Base-by-base conservation (phyloP, 2,113 vertebrate species). In the Pao palembangensis region DNA sequence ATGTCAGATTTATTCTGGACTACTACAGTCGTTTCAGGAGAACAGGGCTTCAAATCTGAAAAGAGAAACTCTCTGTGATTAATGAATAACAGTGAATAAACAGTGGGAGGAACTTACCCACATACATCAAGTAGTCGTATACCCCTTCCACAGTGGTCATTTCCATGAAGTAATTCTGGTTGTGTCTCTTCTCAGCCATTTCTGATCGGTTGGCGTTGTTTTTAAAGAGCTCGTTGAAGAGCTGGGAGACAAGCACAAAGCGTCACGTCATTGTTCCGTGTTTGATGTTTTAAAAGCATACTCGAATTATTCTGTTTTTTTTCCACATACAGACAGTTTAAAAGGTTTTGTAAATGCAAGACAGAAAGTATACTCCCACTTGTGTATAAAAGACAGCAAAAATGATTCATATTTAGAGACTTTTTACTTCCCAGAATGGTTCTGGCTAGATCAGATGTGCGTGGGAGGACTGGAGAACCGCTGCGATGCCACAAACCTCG, bases 141-240 rank as follows among this genome's bases (percentile, higher is more conserved):
- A 96, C 87, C 42, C 96, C 96, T 64, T 98, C 95, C 19, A 99
- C 87, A 2, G 89, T 91, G 84, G 96, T 92, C 91, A 96, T 89
- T 69, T 99, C 93, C 93, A 99, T 92, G 87, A 99, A 98, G 77
- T 95, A 98, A 84, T 98, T 99, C 82, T 95, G 95, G 79, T 96
- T 98, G 81, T 96, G 92, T 62, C 89, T 92, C 71, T 96, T 93
- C 79, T 99, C 96, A 20, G 86, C 82, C 62, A 88, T 88, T 65
- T 99, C 96, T 41, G 96, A 93, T 0, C 96, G 93, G 81, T 94
- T 96, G 69, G 96, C 95, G 23, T 98, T 99, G 77, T 99, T 98
- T 86, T 96, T 98, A 87, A 92, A 99, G 14, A 98, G 80, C 43
- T 98, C 95, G 66, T 93, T 99, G 82, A 95, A 98, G 72, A 99